Conservation (phyloP, 1,140 invertebrate species). For the Platorchestia sp. region DNA sequence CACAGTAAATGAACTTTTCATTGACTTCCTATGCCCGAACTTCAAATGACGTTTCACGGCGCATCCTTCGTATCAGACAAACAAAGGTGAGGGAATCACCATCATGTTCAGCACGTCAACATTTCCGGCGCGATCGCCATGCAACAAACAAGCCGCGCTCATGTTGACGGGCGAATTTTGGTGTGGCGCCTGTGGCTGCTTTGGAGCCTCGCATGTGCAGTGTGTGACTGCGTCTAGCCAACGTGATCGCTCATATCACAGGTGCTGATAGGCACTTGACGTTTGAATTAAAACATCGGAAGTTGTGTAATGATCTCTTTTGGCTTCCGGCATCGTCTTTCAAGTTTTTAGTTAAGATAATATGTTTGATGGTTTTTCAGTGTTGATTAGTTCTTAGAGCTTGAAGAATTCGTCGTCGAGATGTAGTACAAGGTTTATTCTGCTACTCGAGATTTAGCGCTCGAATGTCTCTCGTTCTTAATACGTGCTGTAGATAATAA, state of each 20-base stretch:
- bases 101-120: neutral
- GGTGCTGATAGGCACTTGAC: neutral
- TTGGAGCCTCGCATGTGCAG: neutral
- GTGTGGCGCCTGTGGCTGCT: constrained; percentile 7
- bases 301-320: no score
- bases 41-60: neutral
- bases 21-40: no score
- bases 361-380: neutral
- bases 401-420: neutral
- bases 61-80: neutral
- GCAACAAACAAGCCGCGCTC: constrained; percentile 14
- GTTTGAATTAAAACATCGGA: neutral
- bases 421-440: no score
- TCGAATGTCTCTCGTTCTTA: neutral
- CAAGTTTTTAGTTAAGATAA: neutral
- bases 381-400: neutral
- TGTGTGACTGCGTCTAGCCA: neutral
- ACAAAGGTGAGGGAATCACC: neutral
- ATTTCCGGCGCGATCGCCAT: neutral
- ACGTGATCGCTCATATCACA: neutral
- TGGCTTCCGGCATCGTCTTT: neutral
- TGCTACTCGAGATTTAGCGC: neutral
- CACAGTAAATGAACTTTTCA: neutral
- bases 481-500: neutral
- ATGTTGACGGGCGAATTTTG: neutral